Base-by-base conservation (phyloP, 2,113 vertebrate genomes). In the Microcebus murinus region DNA sequence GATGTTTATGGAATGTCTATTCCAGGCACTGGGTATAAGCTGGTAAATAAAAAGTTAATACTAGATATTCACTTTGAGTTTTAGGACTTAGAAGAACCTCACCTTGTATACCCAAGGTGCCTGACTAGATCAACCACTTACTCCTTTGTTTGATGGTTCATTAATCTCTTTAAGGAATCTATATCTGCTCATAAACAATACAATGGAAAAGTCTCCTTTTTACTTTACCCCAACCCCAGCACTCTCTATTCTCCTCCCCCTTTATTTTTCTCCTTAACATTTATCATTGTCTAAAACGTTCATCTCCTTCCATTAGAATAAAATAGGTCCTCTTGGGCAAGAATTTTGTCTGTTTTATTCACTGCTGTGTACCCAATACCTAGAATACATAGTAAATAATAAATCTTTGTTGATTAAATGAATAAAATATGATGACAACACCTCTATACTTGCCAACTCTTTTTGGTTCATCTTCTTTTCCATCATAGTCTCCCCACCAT, bases 191-290 rank as follows among this genome's bases (percentile, higher is more conserved):
- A 61, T 50, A 84, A 31, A 36, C 57, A 45, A 87, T 52, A 82
- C 2, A 39, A 71, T n/a, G 74, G 42, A 71, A 83, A 87, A 65
- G 25, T 59, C 20, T 25, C 4, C 67, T 91, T 94, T 23, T 17
- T 2, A 77, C 29, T 89, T 85, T 68, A 68, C 29, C 65, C 61
- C 10, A 73, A 5, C 4, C 42, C 29, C 36, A 39, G 36, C 13
- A 59, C 14, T 52, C 81, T 92, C 61, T 85, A 91, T 31, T 77
- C 34, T 12, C 61, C 23, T 81, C 55, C 8, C 77, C 13, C 48
- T 86, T 94, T 29, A 79, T 73, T 92, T 96, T 92, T 55, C 71
- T 85, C 52, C 61, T 94, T 81, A 90, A 74, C 80, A 52, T 74
- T 50, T 85, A 88, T 36, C 50, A 95, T 14, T 61, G 42, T 48